Base-by-base conservation (phyloP, 1,140 invertebrate species). In the Caerostris darwini region DNA sequence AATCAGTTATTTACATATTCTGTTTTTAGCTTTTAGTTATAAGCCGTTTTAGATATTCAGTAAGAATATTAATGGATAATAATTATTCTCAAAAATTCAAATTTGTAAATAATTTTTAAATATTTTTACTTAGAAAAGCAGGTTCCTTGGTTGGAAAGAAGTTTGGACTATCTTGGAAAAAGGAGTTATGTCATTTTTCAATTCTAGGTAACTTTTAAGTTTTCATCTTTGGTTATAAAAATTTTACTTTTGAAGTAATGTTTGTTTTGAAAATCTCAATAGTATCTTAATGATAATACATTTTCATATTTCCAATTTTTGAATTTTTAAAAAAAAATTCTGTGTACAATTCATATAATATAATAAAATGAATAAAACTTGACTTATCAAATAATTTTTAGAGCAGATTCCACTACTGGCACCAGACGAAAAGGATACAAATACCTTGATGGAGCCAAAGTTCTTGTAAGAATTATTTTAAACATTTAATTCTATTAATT, bases 101-200 rank as follows among this genome's bases (percentile, higher is more conserved):
- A 34, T 34, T 2, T 34, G 34, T 34, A 34, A 1, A 34, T 34
- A 34, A 34, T 34, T 34, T 34, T 34, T 34, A 34, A 34, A 34
- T 34, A 34, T 34, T 34, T 34, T 87, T 7, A 67, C 50, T 81
- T 87, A 94, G 90, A 95, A 95, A 67, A 94, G 86, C 61, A 61
- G 97, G 57, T 97, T 98, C 95, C 95, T 97, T 0, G 97, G 97
- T 14, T 97, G 97, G 97, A 97, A 97, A 95, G 96, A 96, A 6
- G 95, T 97, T 67, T 97, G 97, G 97, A 97, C 96, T 64, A 97
- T 98, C 3, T 95, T 97, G 7, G 97, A 97, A 95, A 96, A 97
- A 94, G 97, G 97, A 0, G 97, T 97, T 5, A 95, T 97, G 3
- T 97, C 97, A 3, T 97, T 97, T 96, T 97, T 97, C 96, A 96